Evolutionary conservation across 1,140 invertebrate species (phyloP), one percentile per base, ranked within the genome.

Genomic region (Halotydeus destructor): DNA sequence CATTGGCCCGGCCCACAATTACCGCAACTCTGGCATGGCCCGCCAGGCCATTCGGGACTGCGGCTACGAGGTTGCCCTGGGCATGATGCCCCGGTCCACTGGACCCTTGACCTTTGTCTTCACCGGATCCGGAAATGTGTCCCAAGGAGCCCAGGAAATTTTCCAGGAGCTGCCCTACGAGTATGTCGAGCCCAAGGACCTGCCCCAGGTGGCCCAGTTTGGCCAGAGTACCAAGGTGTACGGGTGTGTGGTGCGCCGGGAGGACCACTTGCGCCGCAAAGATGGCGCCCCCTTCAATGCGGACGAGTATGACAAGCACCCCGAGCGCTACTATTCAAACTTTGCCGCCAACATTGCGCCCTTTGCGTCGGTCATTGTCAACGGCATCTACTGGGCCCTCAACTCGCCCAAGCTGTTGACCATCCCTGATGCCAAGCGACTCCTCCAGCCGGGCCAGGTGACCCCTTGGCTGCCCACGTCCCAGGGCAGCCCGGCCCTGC

Each of bases 331-430:
- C 55, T 83, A 82, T 43, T 97, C 91, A 6, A 88, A 79, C 3
- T 99, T 99, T 58, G 84, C 81, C 47, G 82, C 88, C 56, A 91
- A 84, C 70, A 91, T 98, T 49, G 94, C 93, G 0, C 88, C 93
- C 0, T 96, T 91, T 57, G 88, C 91, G 0, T 91, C 86, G 0
- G 82, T 93, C 0, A 81, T 99, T 37, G 70, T 98, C 2, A 98
- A 99, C 57, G 85, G 94, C 5, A 97, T 99, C 48, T 99, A 97
- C 60, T 99, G 89, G 88, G 89, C 86, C 0, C 78, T 88, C 1
- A 84, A 83, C 54, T 85, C 86, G 35, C 93, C 94, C 0, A 86
- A 93, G 53, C 59, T 99, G 3, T 64, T 98, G 21, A 94, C 91
- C 1, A 91, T 98, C 49, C 91, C 93, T 0, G 93, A 98, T 61